Evolutionary conservation across 2,113 vertebrate species (phyloP).

Genomic region (Orientallactaga bullata): DNA sequence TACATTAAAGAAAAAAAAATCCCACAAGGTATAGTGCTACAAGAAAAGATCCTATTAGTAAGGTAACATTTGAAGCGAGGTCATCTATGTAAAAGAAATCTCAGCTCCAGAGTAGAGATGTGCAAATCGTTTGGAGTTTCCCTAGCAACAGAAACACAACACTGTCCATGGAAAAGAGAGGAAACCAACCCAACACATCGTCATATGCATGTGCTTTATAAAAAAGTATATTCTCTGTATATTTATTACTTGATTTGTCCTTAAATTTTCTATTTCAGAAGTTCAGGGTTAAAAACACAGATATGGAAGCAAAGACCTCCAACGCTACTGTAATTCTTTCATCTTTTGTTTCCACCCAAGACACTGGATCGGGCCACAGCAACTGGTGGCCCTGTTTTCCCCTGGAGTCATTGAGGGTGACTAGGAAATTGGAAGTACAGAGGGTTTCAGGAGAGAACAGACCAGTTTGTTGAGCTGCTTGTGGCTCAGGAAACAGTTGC

Average conservation of each 20-base stretch:
- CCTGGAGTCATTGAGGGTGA: conserved; percentile 63
- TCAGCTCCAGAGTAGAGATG: conserved; percentile 92
- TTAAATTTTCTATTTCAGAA: conserved; percentile 76
- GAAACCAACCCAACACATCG: conserved; percentile 79
- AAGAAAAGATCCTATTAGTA: conserved; percentile 93
- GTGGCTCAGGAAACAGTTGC: conserved; percentile 69
- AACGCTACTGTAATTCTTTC: conserved; percentile 70
- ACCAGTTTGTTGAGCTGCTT: conserved; percentile 43
- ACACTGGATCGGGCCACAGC: conserved; percentile 57
- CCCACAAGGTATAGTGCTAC: conserved; percentile 96
- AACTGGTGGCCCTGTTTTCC: conserved; percentile 64
- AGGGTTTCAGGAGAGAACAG: not conserved
- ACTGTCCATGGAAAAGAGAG: conserved; percentile 84
- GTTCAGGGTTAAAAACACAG: conserved; percentile 77
- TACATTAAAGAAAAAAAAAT: conserved; percentile 87
- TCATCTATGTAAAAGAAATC: conserved; percentile 92
- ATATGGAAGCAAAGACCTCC: conserved; percentile 63
- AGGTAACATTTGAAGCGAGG: conserved; percentile 93
- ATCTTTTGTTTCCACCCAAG: conserved; percentile 73
- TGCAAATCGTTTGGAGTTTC: conserved; percentile 91
- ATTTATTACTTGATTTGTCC: conserved; percentile 78
- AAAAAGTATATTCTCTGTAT: conserved; percentile 76
- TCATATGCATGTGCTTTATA: conserved; percentile 78
- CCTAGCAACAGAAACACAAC: conserved; percentile 84
- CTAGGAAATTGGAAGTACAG: conserved; percentile 67